Base-by-base conservation (phyloP, 2,797 vertebrate species). In the Odontamblyopus lacepedii region DNA sequence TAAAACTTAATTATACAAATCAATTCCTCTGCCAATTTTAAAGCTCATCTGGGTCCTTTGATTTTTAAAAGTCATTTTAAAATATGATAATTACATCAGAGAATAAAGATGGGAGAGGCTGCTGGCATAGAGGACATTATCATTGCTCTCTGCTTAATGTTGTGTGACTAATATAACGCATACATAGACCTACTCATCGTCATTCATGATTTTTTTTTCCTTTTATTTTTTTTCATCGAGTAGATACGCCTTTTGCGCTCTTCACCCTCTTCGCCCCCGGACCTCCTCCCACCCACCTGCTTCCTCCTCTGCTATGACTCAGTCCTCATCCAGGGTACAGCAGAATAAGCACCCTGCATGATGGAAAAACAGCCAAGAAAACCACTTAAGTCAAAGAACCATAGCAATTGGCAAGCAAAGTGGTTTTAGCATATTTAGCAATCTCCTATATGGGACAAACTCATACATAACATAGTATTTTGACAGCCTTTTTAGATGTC, bases 291-390 rank as follows among this genome's bases (percentile, higher is more conserved):
- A 78, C 87, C 84, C 86, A 90, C 80, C 77, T 83, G 80, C 79
- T 76, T 80, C 77, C 73, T 74, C 74, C 75, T 77, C 81, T 81
- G 86, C 84, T 85, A 83, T 92, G 91, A 91, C 88, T 91, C 91
- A 91, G 83, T 89, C 76, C 71, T 81, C 81, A 78, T 75, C 80
- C 83, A 88, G 76, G 74, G 79, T 88, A 85, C 79, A 87, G 64
- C 60, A 78, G 78, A 80, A 83, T 78, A 80, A 85, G 84, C 78
- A 76, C 73, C 76, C 75, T 76, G 57, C 84, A 77, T 80, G 81
- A 83, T 78, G 87, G 85, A 83, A 79, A 88, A 87, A 75, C 74
- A 80, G 83, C 77, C 83, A 73, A 78, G 61, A 85, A 81, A 80
- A 73, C 8, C 69, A 78, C 83, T 81, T 80, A 63, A 80, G 76